These are phyloP conservation scores for Petrocephalus zakoni DNA, from an alignment of 2,113 vertebrate species.

Conservation along the genomic window DNA sequence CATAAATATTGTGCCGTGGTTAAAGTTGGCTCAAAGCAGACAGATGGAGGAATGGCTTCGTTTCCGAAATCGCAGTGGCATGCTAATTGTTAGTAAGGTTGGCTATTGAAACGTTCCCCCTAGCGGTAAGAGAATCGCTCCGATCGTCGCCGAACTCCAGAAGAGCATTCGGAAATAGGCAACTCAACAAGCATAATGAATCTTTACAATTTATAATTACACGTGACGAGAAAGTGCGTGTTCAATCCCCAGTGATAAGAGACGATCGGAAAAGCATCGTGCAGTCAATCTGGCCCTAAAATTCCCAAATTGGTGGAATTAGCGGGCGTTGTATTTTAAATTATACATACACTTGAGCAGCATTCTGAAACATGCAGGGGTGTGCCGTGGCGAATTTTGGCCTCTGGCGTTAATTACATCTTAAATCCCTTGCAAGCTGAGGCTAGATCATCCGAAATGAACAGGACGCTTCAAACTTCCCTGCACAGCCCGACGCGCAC, in stretches of 20 bases:
- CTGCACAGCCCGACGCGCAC: neutral
- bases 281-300: neutral
- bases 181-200: neutral
- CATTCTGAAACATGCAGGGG: neutral
- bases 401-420: neutral
- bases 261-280: neutral
- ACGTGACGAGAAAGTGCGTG: neutral
- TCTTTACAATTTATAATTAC: neutral
- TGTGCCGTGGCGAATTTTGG: neutral
- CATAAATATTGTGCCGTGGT: neutral
- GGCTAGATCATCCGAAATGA: neutral
- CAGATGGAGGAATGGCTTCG: neutral
- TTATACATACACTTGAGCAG: no score
- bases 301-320: neutral
- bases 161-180: neutral
- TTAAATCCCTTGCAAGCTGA: neutral
- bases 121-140: conserved; percentile 5
- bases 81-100: neutral
- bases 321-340: neutral
- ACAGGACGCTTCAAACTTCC: neutral
- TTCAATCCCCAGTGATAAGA: neutral
- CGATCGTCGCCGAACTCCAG: neutral
- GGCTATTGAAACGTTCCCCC: conserved; percentile 13
- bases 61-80: neutral
- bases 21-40: neutral